Percentiles rank a stretch among this genome's conserved stretches.
Evolutionary conservation across 2,113 vertebrate genomes (phyloP).

Genomic region (Protomyctophum bolini): DNA sequence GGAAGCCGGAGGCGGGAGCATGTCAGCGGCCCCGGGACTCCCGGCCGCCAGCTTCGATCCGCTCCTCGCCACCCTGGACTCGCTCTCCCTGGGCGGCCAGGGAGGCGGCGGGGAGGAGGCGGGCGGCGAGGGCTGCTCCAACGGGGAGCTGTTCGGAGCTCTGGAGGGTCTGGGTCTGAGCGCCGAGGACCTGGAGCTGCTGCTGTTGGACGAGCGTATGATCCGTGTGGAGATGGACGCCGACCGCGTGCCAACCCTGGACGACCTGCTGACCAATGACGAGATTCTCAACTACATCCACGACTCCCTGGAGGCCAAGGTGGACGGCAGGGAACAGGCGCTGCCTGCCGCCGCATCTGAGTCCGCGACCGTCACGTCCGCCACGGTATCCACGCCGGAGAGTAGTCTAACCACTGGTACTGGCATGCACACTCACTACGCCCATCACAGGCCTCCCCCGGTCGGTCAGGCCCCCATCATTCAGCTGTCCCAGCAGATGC

Average conservation of each 20-base stretch:
- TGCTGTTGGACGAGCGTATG: conserved; percentile 83
- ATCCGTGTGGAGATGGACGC: conserved; percentile 78
- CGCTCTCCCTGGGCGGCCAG: conserved; percentile 69
- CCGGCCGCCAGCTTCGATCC: conserved; percentile 68
- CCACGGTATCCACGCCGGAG: conserved; percentile 21
- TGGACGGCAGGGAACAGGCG: conserved; percentile 26
- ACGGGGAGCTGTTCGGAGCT: conserved; percentile 74
- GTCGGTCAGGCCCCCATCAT: conserved; percentile 59
- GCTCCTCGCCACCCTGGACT: conserved; percentile 79
- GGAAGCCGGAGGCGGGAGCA: conserved; percentile 11
- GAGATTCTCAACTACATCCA: conserved; percentile 80
- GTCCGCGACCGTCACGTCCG: not conserved
- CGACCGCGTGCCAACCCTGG: conserved; percentile 58
- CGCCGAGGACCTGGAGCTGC: conserved; percentile 81
- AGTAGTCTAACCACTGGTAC: conserved; percentile 23
- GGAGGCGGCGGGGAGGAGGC: conserved; percentile 27
- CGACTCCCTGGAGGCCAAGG: conserved; percentile 57
- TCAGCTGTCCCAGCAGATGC: conserved; percentile 77
- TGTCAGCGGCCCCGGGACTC: conserved; percentile 2
- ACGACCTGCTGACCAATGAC: conserved; percentile 69
- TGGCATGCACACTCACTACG: conserved; percentile 52
- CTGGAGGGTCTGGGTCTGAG: conserved; percentile 81
- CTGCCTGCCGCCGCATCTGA: conserved; percentile 19
- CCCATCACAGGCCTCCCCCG: conserved; percentile 47
- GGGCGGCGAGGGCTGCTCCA: conserved; percentile 72